Base-by-base conservation (phyloP, 2,797 vertebrate species). In the Chromobotia macracanthus region DNA sequence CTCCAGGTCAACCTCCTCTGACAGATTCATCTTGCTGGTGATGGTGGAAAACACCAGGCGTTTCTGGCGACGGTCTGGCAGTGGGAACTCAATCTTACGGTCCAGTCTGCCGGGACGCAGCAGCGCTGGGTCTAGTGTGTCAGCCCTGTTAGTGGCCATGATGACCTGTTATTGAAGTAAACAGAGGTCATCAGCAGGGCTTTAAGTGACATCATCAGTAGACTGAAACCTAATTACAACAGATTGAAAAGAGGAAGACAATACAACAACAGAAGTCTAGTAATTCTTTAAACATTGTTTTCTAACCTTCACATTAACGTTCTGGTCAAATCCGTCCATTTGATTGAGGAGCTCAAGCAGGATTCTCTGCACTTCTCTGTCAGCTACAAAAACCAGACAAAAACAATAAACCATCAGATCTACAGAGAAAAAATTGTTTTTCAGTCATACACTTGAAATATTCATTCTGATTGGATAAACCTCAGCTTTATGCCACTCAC, bases 281-380 rank as follows among this genome's bases (percentile, higher is more conserved):
- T n/a, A n/a, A n/a, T n/a, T n/a, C n/a, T n/a, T n/a, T n/a, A n/a
- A n/a, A n/a, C n/a, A n/a, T n/a, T n/a, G n/a, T n/a, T 48, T 65
- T 55, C 61, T 28, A 23, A 97, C 96, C 96, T 97, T 97, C 72
- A 98, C 96, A 0, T 98, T 98, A 79, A 98, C 96, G 0, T 96
- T 97, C 91, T 98, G 96, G 86, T 98, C 96, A 3, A 98, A 98
- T 41, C 96, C 96, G 0, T 97, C 96, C 96, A 98, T 98, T 87
- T 98, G 96, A 85, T 98, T 98, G 7, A 98, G 94, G 65, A 97
- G 94, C 91, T 98, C 97, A 44, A 98, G 92, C 55, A 98, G 88
- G 88, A 98, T 98, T 67, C 97, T 90, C 85, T 98, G 97, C 38
- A 97, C 97, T 83, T 98, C 97, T 61, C 96, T 87, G 87, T 97